Evolutionary conservation across 2,797 vertebrate genomes (phyloP).

Genomic region (Natrix natrix): DNA sequence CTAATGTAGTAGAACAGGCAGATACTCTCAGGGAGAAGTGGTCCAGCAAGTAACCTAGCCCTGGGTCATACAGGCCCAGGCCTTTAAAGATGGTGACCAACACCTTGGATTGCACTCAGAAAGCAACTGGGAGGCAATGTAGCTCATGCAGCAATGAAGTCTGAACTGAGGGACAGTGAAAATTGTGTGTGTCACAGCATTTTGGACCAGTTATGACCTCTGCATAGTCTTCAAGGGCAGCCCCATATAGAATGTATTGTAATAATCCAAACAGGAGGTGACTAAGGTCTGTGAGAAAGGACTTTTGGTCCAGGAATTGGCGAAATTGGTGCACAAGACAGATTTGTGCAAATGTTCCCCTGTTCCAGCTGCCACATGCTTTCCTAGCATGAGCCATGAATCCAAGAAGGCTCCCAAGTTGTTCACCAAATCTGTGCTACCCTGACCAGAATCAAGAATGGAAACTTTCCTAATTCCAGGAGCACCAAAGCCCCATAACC

Average conservation of each 20-base stretch:
- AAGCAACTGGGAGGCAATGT: neutral
- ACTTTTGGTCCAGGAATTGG: neutral
- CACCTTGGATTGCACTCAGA: neutral
- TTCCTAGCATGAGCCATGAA: neutral
- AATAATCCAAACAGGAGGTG: neutral
- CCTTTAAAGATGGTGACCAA: neutral
- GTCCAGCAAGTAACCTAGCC: neutral
- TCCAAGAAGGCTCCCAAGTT: neutral
- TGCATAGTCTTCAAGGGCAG: neutral
- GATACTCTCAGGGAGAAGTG: neutral
- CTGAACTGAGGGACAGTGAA: neutral
- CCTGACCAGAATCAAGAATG: neutral
- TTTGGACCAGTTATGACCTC: neutral
- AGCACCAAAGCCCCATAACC: neutral
- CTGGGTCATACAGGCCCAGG: neutral
- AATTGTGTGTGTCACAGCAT: neutral
- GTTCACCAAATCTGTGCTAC: neutral
- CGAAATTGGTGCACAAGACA: neutral
- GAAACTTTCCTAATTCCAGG: neutral
- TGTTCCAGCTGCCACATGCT: neutral
- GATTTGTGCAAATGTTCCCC: neutral
- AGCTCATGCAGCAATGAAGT: neutral
- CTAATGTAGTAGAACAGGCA: neutral
- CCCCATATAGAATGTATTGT: neutral
- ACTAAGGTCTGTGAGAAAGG: neutral